Base-by-base conservation (phyloP, 2,113 vertebrate species). In the Rallus limicola region DNA sequence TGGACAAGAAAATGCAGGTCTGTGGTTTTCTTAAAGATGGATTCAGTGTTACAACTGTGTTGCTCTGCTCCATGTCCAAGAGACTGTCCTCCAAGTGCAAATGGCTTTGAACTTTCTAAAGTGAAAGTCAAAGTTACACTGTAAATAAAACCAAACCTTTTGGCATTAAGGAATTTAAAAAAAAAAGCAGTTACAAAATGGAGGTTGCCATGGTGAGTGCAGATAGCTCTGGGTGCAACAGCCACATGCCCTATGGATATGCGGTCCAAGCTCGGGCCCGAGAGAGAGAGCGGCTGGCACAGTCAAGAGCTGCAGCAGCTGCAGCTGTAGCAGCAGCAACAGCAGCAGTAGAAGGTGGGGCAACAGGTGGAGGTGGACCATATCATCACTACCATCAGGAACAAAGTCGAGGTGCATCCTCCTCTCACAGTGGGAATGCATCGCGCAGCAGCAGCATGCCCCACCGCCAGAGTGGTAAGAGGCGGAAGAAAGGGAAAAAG, bases 181-280 rank as follows among this genome's bases (percentile, higher is more conserved):
- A 19, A 46, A 29, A n/a, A 72, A 58, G 7, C 48, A 31, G 31
- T 48, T 44, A 69, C 96, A 98, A 97, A 94, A 99, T 99, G 99
- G 99, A 99, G 98, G 99, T 99, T 31, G 99, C 99, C 5, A 99
- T 99, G 99, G 99, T 99, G 97, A 99, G 99, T 12, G 99, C 99
- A 2, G 99, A 99, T 77, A 99, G 98, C 97, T 98, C 98, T 46
- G 99, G 99, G 64, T 99, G 99, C 98, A 99, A 99, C 94, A 99
- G 98, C 90, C 99, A 99, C 98, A 97, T 99, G 99, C 99, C 99
- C 64, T 99, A 99, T 6, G 99, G 99, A 18, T 99, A 99, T 16
- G 99, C 99, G 1, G 99, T 98, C 82, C 98, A 98, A 71, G 98
- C 98, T 19, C 97, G 99, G 94, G 99, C 99, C 83, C 97, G 98